Base-by-base conservation (phyloP, 2,113 vertebrate genomes). In the Podarcis raffonei region DNA sequence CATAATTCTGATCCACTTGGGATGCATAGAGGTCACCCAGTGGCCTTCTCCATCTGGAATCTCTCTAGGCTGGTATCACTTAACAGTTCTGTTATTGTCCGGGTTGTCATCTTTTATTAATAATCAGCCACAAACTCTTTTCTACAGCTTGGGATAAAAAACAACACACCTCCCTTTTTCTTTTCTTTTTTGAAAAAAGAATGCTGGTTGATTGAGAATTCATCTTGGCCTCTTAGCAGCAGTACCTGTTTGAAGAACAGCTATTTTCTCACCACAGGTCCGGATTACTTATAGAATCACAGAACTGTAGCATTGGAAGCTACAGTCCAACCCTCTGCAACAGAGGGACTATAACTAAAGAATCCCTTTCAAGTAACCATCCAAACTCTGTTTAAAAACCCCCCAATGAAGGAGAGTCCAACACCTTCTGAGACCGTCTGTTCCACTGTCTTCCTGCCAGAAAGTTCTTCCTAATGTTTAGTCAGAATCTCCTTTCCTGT, bases 41-140 rank as follows among this genome's bases (percentile, higher is more conserved):
- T 59, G 65, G 35, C 35, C 8, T 69, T 39, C 23, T 78, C 20
- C 76, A 30, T 81, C 37, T 89, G 57, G 88, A 81, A 22, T 78
- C 76, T 69, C 23, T 62, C 37, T 2, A 57, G 4, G 7, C 48
- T 87, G 0, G 0, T 48, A 68, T 25, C 16, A 22, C 71, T 91
- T 48, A 42, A 62, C 32, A 9, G 7, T 82, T 81, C 69, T 76
- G 15, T 66, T 66, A 32, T 69, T 12, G 3, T 13, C 48, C 57
- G 53, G 69, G 27, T 72, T 91, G 87, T 86, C 81, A 0, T 62
- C 66, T 66, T 87, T 74, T 87, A 81, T 87, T 87, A 80, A 81
- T 87, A 68, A 87, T 23, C 66, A 85, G 86, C 77, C 3, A 12
- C 37, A 0, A 0, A 42, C 62, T 62, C 62, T 22, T 76, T 62